Evolutionary conservation across 2,113 vertebrate genomes (phyloP).

Genomic region (Grammomys dolichurus): DNA sequence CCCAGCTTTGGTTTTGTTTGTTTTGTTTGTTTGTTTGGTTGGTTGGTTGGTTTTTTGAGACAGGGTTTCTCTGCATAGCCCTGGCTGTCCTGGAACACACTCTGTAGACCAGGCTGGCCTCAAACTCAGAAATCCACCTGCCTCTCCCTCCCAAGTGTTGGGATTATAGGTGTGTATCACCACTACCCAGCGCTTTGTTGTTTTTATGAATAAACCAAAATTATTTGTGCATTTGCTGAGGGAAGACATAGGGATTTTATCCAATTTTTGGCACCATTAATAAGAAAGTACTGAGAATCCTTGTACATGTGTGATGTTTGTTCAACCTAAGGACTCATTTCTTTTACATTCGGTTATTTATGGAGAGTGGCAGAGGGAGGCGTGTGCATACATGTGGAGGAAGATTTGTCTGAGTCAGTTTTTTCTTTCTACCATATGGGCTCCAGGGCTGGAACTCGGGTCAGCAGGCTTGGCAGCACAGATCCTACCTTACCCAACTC

Average conservation of each 20-base stretch:
- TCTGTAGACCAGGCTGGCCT: no score
- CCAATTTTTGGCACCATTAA: neutral
- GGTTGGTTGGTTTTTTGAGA: no score
- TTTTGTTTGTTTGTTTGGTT: no score
- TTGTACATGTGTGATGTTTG: neutral
- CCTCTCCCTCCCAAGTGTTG: no score
- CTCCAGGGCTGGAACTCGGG: neutral
- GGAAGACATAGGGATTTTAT: neutral
- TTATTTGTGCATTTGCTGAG: constrained; percentile 10
- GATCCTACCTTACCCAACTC: neutral
- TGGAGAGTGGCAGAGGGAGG: neutral
- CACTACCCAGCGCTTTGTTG: no score
- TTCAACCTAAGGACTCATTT: neutral
- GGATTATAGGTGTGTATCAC: no score
- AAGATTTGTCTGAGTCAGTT: neutral
- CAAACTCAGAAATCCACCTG: no score
- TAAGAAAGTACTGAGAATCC: neutral
- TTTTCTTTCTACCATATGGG: neutral
- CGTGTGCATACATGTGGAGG: no score
- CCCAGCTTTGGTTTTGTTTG: no score
- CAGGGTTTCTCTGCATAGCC: no score
- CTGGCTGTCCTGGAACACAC: no score
- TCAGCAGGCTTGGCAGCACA: no score
- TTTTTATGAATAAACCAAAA: neutral
- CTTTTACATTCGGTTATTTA: neutral